phyloP scores from a whole-genome alignment of 2,113 vertebrate species.

The Fulica atra region DNA sequence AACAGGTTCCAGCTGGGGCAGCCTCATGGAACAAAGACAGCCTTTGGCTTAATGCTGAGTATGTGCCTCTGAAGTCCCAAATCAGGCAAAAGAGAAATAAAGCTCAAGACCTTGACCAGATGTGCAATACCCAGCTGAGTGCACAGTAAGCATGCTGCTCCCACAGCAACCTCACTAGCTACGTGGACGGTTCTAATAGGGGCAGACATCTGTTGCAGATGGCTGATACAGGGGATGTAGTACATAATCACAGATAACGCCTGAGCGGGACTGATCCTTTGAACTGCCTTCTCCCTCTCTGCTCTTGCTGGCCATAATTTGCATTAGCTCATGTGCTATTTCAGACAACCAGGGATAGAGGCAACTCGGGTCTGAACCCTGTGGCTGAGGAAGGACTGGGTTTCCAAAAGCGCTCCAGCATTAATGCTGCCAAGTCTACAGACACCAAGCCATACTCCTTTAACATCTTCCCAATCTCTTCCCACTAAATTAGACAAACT shows the following conservation, averaged over 20 bases:
- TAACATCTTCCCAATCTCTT: not conserved
- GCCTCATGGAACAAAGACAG: slow-evolving; percentile 68
- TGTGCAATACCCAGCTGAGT: slow-evolving; percentile 35
- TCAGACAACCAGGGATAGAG: not conserved
- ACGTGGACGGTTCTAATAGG: not conserved
- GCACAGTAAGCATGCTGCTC: not conserved
- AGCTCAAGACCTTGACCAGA: slow-evolving; percentile 66
- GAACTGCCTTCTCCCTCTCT: not conserved
- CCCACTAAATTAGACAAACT: not conserved
- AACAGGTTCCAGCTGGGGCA: slow-evolving; percentile 78
- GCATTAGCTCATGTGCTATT: not conserved
- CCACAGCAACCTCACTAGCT: not conserved
- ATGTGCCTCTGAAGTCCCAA: slow-evolving; percentile 64
- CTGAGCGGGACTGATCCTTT: not conserved
- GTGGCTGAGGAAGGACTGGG: not conserved
- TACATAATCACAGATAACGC: not conserved
- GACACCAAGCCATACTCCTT: not conserved
- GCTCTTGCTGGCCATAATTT: not conserved
- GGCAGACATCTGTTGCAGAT: not conserved
- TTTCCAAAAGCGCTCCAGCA: not conserved
- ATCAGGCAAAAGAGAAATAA: slow-evolving; percentile 60
- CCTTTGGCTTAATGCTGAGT: slow-evolving; percentile 57
- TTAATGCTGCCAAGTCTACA: not conserved
- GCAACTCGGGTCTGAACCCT: not conserved
- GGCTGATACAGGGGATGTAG: not conserved